Percentiles rank a stretch among this genome's conserved stretches.
Evolutionary conservation across 2,113 vertebrate species (phyloP).

Genomic region (Cyphomyrus discorhynchus): DNA sequence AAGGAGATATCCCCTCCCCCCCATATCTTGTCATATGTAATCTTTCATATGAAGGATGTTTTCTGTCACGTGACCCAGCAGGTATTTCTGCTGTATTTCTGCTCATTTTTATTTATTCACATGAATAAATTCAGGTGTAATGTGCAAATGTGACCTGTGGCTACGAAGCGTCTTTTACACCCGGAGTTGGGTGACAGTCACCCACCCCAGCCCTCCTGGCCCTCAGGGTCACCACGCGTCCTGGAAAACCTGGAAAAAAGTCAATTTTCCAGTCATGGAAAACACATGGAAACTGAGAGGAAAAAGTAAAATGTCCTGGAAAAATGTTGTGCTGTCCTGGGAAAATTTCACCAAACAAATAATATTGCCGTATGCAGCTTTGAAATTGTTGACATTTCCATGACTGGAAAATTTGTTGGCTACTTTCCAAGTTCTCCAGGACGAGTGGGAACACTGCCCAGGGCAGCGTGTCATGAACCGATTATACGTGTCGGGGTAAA

Average conservation of each 20-base stretch:
- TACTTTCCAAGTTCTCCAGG: too few relatives aligned
- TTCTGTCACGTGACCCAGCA: background rate
- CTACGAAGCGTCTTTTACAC: background rate
- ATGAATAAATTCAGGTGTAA: background rate
- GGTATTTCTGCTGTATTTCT: background rate
- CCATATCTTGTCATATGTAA: background rate
- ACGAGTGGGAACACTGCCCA: too few relatives aligned
- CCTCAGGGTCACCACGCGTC: too few relatives aligned
- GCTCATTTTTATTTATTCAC: background rate
- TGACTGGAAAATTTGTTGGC: too few relatives aligned
- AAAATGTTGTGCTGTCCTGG: too few relatives aligned
- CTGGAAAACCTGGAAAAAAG: too few relatives aligned
- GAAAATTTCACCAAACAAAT: too few relatives aligned
- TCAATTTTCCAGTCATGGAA: too few relatives aligned
- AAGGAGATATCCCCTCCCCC: background rate
- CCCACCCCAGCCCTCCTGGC: background rate
- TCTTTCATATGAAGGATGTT: background rate
- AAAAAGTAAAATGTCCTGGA: too few relatives aligned
- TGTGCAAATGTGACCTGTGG: background rate
- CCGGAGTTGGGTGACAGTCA: background rate
- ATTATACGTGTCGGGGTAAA: background rate
- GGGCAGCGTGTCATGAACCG: background rate
- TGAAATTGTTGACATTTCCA: too few relatives aligned
- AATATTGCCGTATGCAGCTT: too few relatives aligned
- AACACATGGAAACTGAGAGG: too few relatives aligned